Conservation (phyloP, 2,797 vertebrate species). For the Dipus sagitta region DNA sequence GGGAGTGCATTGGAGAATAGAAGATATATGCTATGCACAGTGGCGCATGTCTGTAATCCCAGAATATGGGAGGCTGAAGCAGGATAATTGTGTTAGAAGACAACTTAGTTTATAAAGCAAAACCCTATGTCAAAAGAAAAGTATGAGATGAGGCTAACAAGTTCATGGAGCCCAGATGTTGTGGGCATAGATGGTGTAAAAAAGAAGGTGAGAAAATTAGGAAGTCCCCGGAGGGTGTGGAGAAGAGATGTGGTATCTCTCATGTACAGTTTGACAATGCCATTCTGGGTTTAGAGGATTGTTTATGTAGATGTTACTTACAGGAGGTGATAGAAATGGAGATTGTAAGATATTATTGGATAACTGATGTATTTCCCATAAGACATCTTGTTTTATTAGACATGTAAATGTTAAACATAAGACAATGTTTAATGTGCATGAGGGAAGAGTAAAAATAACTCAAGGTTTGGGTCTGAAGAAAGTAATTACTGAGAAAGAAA, state of each 20-base stretch:
- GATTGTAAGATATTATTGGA: neutral
- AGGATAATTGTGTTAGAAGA: neutral
- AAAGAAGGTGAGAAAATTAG: neutral
- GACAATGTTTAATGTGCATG: neutral
- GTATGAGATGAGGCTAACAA: neutral
- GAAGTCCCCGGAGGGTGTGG: neutral
- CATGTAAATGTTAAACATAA: no score
- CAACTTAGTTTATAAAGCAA: no score
- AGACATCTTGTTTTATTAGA: no score
- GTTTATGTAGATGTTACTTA: neutral
- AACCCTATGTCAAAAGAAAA: neutral
- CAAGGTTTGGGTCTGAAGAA: neutral
- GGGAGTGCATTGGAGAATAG: neutral
- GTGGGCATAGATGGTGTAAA: neutral
- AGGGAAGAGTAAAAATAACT: neutral
- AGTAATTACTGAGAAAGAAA: neutral
- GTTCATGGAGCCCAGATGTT: no score
- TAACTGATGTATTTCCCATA: neutral
- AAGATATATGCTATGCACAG: neutral
- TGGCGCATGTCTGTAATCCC: no score
- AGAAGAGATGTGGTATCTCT: neutral
- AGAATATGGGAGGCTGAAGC: neutral
- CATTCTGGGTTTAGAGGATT: no score
- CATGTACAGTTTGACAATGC: neutral
- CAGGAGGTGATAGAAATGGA: neutral